Evolutionary conservation across 1,140 invertebrate species (phyloP).

Genomic region (Nebria ingens): DNA sequence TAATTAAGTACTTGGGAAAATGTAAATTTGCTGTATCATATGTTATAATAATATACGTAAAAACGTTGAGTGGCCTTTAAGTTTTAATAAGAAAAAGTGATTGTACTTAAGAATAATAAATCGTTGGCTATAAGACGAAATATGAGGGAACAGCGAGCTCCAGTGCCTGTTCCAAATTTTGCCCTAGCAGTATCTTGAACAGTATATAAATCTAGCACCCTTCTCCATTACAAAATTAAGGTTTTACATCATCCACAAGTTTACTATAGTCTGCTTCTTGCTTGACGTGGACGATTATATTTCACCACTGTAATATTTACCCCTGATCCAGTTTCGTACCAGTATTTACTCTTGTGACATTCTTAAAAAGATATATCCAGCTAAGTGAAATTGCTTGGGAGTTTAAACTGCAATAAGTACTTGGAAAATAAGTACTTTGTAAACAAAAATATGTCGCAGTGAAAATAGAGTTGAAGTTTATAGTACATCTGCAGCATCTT

Average conservation of each 20-base stretch:
- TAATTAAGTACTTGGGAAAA: too few species aligned
- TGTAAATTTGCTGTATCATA: too few species aligned
- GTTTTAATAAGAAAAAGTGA: too few species aligned
- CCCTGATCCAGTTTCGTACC: not conserved
- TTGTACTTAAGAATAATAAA: too few species aligned
- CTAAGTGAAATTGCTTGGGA: constrained; percentile 3
- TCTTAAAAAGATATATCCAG: not conserved
- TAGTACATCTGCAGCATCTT: not conserved
- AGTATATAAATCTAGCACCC: constrained; percentile 2
- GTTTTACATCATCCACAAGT: not conserved
- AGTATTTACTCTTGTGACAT: not conserved
- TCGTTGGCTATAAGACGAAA: too few species aligned
- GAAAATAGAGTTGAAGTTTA: not conserved
- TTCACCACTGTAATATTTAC: constrained; percentile 2
- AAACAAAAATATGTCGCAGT: not conserved
- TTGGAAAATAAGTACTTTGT: not conserved
- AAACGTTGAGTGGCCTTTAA: too few species aligned
- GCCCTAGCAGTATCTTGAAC: not conserved
- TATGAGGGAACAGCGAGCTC: too few species aligned
- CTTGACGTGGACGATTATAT: not conserved
- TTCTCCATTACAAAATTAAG: constrained; percentile 6
- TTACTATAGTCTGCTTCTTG: not conserved
- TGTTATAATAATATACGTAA: too few species aligned
- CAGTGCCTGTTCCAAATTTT: not conserved
- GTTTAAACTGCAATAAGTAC: constrained; percentile 2